Percentiles rank a stretch among this genome's conserved stretches.
These are phyloP conservation scores for Amphiprion ocellaris DNA, from an alignment of 2,113 vertebrate genomes.

Conservation along the genomic window DNA sequence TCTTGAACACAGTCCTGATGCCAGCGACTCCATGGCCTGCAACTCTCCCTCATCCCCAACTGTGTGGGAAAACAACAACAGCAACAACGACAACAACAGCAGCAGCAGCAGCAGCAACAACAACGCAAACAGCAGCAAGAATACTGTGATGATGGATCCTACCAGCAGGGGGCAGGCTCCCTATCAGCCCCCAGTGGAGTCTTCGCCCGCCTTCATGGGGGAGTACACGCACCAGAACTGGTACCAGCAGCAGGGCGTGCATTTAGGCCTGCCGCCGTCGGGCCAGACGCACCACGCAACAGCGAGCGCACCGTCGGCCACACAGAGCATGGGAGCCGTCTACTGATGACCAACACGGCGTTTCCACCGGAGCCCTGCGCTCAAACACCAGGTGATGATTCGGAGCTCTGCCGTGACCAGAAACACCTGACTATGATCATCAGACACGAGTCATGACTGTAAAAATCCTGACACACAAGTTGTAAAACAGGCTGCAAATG, in stretches of 20 bases:
- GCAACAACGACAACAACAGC: conserved; percentile 23
- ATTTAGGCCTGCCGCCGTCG: conserved; percentile 82
- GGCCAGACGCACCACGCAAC: conserved; percentile 86
- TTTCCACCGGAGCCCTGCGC: background rate
- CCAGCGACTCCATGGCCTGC: conserved; percentile 96
- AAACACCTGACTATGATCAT: conserved; percentile 18
- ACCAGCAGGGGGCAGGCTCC: conserved; percentile 85
- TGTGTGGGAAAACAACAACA: conserved; percentile 88
- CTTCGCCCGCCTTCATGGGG: conserved; percentile 88
- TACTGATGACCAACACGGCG: conserved; percentile 80
- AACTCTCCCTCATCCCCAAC: conserved; percentile 91
- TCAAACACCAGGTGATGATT: background rate
- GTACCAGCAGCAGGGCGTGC: conserved; percentile 90
- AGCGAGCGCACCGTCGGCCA: conserved; percentile 60
- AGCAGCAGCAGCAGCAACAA: conserved; percentile 18
- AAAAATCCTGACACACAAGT: conserved; percentile 26
- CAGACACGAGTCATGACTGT: conserved; percentile 14
- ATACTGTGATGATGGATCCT: conserved; percentile 72
- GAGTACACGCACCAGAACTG: conserved; percentile 89
- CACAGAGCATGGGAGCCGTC: conserved; percentile 88
- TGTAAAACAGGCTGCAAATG: conserved; percentile 29
- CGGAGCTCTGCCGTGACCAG: conserved; percentile 3
- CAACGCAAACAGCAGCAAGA: conserved; percentile 46
- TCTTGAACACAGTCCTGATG: conserved; percentile 93
- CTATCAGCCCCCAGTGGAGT: conserved; percentile 83